A percentile compares a stretch with the other conserved stretches of the same genome.
Evolutionary conservation across 2,888 invertebrate genomes (phyloP).

Genomic region (Pheosia gnoma): DNA sequence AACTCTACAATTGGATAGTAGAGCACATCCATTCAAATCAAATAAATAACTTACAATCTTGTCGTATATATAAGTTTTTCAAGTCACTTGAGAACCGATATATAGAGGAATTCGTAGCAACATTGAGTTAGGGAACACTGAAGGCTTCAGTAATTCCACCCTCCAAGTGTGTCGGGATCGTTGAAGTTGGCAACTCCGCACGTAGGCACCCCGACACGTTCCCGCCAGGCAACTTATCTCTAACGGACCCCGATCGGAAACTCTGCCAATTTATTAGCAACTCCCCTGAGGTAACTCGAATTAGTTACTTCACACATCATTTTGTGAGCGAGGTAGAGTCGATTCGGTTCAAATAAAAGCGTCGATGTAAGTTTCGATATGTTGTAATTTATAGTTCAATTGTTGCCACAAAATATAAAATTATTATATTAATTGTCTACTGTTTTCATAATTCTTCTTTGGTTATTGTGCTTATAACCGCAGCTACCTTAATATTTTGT

Average conservation of each 20-base stretch:
- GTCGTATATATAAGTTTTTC: not conserved
- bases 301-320: conserved; percentile 47
- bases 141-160: conserved; percentile 45
- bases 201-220: conserved; percentile 47
- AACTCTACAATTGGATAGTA: too few species aligned
- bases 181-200: conserved; percentile 51
- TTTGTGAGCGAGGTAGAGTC: conserved; percentile 25
- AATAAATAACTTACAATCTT: too few species aligned
- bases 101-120: conserved; percentile 18
- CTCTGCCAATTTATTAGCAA: conserved; percentile 62
- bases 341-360: conserved; percentile 19
- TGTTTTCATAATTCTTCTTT: too few species aligned
- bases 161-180: conserved; percentile 49
- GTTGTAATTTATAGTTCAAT: not conserved
- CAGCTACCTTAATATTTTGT: not conserved
- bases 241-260: conserved; percentile 53
- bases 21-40: too few species aligned
- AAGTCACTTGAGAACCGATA: conserved; percentile 10
- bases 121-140: conserved; percentile 29
- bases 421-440: too few species aligned
- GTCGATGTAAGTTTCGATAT: not conserved
- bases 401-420: too few species aligned
- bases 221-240: conserved; percentile 43
- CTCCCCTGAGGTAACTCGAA: conserved; percentile 43
- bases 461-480: conserved; percentile 16